Evolutionary conservation across 2,797 vertebrate species (phyloP).

Genomic region (Threskiornis aethiopicus): DNA sequence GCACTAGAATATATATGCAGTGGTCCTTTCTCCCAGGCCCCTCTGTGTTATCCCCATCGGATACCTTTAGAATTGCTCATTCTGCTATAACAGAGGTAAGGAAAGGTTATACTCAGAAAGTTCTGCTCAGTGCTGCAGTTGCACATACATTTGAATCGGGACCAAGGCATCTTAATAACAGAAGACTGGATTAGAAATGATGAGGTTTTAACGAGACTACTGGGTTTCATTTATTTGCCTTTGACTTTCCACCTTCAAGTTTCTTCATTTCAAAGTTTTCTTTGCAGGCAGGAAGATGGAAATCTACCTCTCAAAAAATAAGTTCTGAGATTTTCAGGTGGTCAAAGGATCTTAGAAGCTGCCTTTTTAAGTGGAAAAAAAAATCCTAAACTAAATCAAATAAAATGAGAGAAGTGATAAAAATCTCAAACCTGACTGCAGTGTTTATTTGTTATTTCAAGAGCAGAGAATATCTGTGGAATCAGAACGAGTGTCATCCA

Average conservation of each 20-base stretch:
- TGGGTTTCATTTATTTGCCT: neutral
- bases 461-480: neutral
- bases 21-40: rapidly evolving
- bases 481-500: neutral
- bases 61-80: neutral
- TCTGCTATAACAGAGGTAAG: neutral
- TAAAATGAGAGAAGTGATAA: neutral
- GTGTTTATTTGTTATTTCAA: neutral
- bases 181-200: neutral
- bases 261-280: neutral
- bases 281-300: neutral
- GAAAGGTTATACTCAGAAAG: neutral
- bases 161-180: neutral
- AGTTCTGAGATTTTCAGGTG: neutral
- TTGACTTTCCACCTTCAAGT: neutral
- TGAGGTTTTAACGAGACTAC: neutral
- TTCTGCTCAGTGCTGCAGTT: neutral
- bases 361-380: neutral
- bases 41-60: neutral
- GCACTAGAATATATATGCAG: neutral
- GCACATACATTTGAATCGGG: neutral
- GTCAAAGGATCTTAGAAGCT: neutral
- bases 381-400: neutral
- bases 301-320: neutral
- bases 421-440: neutral